Evolutionary conservation across 2,888 invertebrate species (phyloP).

Genomic region (Autographa gamma): DNA sequence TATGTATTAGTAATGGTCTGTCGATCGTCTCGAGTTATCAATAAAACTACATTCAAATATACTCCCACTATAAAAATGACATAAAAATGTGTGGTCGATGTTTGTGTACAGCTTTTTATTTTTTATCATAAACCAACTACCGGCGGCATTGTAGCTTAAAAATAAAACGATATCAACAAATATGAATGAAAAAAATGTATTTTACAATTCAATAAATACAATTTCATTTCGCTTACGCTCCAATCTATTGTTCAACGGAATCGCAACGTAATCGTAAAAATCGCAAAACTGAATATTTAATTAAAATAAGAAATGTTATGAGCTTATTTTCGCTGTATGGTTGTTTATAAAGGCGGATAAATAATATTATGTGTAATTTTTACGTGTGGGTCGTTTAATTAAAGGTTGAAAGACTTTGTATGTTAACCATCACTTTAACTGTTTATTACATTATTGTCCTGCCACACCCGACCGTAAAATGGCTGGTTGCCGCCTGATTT

Average conservation of each 20-base stretch:
- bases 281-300: slow-evolving; percentile 20
- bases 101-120: not conserved
- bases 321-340: slow-evolving; percentile 27
- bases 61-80: not conserved
- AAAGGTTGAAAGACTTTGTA: slow-evolving; percentile 14
- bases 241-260: slow-evolving; percentile 9
- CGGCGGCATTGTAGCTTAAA: not conserved
- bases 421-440: not conserved
- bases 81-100: not conserved
- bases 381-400: slow-evolving; percentile 10
- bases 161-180: slow-evolving; percentile 1
- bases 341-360: slow-evolving; percentile 44
- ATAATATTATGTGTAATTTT: slow-evolving; percentile 19
- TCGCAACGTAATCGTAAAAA: slow-evolving; percentile 16
- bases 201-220: slow-evolving; percentile 37
- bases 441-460: not conserved
- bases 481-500: not conserved
- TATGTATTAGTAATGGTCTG: slow-evolving; percentile 4
- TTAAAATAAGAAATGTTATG: slow-evolving; percentile 32
- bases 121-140: not conserved
- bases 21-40: slow-evolving; percentile 1
- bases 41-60: slow-evolving; percentile 4
- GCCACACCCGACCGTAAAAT: not conserved
- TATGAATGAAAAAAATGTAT: slow-evolving; percentile 6
- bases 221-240: slow-evolving; percentile 12